These are phyloP conservation scores for Volucella zonaria DNA, from an alignment of 2,888 invertebrate genomes.

Conservation along the genomic window DNA sequence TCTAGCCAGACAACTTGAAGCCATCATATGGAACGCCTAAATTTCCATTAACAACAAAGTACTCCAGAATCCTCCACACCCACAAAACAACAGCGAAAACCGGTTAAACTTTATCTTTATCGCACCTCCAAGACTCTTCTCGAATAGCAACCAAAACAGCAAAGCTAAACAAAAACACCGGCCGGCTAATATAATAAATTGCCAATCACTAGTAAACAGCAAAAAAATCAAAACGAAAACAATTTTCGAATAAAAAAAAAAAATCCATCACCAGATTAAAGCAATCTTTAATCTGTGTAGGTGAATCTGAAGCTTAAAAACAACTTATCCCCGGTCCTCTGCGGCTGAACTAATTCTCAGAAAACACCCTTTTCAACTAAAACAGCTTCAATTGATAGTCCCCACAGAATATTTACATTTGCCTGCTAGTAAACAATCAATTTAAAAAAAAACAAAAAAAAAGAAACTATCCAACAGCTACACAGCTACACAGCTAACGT, in stretches of 20 bases:
- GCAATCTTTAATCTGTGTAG: constrained; percentile 35
- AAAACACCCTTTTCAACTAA: constrained; percentile 38
- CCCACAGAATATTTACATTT: constrained; percentile 32
- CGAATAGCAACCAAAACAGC: constrained; percentile 55
- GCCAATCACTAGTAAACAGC: constrained; percentile 53
- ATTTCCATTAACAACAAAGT: background rate
- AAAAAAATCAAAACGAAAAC: constrained; percentile 46
- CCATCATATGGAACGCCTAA: constrained; percentile 5
- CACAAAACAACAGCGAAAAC: constrained; percentile 3
- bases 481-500: constrained; percentile 1
- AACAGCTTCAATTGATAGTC: constrained; percentile 53
- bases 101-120: constrained; percentile 20
- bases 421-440: constrained; percentile 29
- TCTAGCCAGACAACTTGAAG: background rate
- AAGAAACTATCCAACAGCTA: background rate
- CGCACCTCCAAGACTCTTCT: constrained; percentile 9
- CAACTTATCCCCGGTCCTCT: constrained; percentile 14
- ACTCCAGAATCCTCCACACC: constrained; percentile 25
- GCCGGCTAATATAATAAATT: constrained; percentile 62
- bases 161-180: constrained; percentile 56
- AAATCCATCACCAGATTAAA: constrained; percentile 42
- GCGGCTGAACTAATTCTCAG: constrained; percentile 28
- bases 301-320: constrained; percentile 13
- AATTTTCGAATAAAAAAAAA: constrained; percentile 29
- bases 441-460: constrained; percentile 19